Evolutionary conservation across 2,113 vertebrate species (phyloP).

Genomic region (Mirza zaza): DNA sequence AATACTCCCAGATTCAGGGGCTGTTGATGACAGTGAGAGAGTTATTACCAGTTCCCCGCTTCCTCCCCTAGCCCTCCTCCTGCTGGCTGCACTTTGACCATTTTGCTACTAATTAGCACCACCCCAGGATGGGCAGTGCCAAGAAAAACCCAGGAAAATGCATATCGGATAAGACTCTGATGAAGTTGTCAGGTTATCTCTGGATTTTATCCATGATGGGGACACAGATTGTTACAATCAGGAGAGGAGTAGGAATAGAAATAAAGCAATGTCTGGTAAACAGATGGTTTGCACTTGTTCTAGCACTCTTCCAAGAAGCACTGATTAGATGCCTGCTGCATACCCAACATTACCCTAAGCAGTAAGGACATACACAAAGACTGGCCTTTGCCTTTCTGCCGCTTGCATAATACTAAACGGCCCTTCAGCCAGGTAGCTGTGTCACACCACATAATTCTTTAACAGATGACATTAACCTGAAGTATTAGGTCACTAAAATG

Average conservation of each 20-base stretch:
- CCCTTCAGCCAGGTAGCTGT: not conserved
- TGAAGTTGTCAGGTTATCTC: not conserved
- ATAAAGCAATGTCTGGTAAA: not conserved
- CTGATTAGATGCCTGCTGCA: not conserved
- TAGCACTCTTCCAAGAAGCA: not conserved
- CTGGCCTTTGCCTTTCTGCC: not conserved
- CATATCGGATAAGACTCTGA: not conserved
- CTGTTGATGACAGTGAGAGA: not conserved
- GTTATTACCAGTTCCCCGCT: too few relatives aligned
- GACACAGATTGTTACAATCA: not conserved
- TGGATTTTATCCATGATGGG: not conserved
- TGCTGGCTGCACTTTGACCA: not conserved
- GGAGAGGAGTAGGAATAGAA: not conserved
- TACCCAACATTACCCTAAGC: not conserved
- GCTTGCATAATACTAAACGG: not conserved
- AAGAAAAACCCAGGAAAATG: not conserved
- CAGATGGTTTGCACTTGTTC: not conserved
- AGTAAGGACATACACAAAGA: not conserved
- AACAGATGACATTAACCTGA: not conserved
- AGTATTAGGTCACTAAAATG: not conserved
- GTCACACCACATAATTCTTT: not conserved
- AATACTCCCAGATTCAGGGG: not conserved
- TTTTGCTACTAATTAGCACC: not conserved
- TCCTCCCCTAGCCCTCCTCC: not conserved
- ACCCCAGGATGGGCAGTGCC: not conserved